Evolutionary conservation across 2,888 invertebrate species (phyloP).

Genomic region (Apodemia hepburni): DNA sequence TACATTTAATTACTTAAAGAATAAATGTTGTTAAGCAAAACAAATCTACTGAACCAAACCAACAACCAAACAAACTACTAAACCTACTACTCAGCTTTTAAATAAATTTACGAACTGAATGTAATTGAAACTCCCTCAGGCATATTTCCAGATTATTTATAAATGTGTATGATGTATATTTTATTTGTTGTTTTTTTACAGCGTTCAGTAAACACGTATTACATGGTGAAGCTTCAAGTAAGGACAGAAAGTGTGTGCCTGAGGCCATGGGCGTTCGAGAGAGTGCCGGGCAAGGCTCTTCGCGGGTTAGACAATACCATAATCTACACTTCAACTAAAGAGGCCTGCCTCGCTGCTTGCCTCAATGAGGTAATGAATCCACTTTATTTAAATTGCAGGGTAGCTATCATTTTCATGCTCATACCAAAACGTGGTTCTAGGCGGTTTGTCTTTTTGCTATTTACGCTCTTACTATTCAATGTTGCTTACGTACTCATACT

Average conservation of each 20-base stretch:
- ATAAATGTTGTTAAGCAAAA: too few species aligned
- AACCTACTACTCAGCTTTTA: neutral
- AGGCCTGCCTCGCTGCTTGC: slow-evolving; percentile 95
- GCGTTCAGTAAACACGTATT: slow-evolving; percentile 94
- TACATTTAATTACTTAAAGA: too few species aligned
- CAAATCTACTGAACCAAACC: too few species aligned
- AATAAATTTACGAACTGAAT: neutral
- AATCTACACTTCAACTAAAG: slow-evolving; percentile 96
- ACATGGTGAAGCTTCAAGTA: slow-evolving; percentile 95
- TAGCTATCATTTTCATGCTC: slow-evolving; percentile 38
- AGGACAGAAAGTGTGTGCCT: slow-evolving; percentile 95
- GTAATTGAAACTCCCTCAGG: neutral
- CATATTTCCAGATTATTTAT: slow-evolving; percentile 7
- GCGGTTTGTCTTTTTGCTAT: slow-evolving; percentile 38
- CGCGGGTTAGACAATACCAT: slow-evolving; percentile 94
- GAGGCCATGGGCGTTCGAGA: slow-evolving; percentile 95
- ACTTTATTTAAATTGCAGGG: slow-evolving; percentile 34
- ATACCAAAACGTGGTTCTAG: slow-evolving; percentile 36
- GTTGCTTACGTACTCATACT: slow-evolving; percentile 45
- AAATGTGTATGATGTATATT: neutral
- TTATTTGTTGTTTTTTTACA: slow-evolving; percentile 44
- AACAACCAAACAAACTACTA: too few species aligned
- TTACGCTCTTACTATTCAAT: slow-evolving; percentile 40
- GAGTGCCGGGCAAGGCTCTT: slow-evolving; percentile 95
- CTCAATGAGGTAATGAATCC: slow-evolving; percentile 86